Conservation (phyloP, 2,797 vertebrate species). For the Diplodus sargus region DNA sequence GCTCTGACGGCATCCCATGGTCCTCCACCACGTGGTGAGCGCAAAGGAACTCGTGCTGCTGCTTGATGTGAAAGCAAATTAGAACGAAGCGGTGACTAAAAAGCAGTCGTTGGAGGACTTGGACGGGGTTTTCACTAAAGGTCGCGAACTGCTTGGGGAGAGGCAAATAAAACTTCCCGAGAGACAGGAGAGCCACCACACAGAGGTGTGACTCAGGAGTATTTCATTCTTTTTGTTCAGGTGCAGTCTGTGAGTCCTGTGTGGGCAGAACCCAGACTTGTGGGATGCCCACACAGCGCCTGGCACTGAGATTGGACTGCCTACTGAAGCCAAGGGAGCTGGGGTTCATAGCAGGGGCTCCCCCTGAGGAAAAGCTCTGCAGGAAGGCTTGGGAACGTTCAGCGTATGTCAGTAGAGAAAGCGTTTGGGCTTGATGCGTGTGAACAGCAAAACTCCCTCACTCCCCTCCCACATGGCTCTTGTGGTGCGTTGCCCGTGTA, state of each 20-base stretch:
- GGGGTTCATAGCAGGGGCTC: conserved; percentile 80
- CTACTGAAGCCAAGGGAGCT: conserved; percentile 69
- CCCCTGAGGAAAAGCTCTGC: conserved; percentile 65
- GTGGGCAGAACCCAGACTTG: conserved; percentile 79
- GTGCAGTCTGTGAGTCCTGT: conserved; percentile 76
- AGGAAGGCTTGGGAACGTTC: conserved; percentile 38
- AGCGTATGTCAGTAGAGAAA: conserved; percentile 65
- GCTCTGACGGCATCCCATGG: conserved; percentile 99
- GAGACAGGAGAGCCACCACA: conserved; percentile 58
- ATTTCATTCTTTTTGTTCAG: conserved; percentile 73
- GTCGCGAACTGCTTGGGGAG: conserved; percentile 6
- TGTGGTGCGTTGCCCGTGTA: conserved; percentile 49
- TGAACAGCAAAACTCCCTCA: conserved; percentile 67
- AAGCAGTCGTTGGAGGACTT: conserved; percentile 24
- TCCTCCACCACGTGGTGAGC: conserved; percentile 85
- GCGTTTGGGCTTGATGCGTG: conserved; percentile 63
- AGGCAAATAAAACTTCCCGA: conserved; percentile 44
- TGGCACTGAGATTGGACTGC: conserved; percentile 70
- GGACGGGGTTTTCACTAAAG: conserved; percentile 29
- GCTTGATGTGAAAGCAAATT: conserved; percentile 69
- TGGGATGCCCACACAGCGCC: conserved; percentile 77
- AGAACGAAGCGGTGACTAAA: conserved; percentile 60
- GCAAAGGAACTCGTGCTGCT: conserved; percentile 81
- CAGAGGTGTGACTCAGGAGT: conserved; percentile 69
- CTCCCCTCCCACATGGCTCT: conserved; percentile 83